Evolutionary conservation across 2,888 invertebrate genomes (phyloP).

Genomic region (Boloria euphrosyne): DNA sequence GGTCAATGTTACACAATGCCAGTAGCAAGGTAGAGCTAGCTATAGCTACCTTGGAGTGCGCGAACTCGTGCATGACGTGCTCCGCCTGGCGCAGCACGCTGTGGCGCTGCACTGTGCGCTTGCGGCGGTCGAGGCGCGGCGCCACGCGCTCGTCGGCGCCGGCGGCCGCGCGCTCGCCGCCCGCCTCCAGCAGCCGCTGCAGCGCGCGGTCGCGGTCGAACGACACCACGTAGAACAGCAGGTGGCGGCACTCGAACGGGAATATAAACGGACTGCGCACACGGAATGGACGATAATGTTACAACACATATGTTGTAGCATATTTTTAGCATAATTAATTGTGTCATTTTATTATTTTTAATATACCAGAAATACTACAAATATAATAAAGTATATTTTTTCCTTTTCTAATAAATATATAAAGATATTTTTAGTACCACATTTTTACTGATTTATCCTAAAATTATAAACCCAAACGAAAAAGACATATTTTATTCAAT

Average conservation of each 20-base stretch:
- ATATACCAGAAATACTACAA: no score
- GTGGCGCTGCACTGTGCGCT: slow-evolving; percentile 93
- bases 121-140: slow-evolving; percentile 95
- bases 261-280: slow-evolving; percentile 93
- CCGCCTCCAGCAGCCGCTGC: slow-evolving; percentile 95
- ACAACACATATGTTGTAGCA: no score
- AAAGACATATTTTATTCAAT: no score
- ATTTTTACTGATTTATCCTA: no score
- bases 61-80: slow-evolving; percentile 96
- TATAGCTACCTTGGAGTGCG: slow-evolving; percentile 86
- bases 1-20: no score
- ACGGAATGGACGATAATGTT: no score
- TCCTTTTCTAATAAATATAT: no score
- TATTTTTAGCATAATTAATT: no score
- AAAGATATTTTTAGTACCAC: no score
- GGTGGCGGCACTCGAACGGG: slow-evolving; percentile 98
- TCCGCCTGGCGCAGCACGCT: slow-evolving; percentile 97
- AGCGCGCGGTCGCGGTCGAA: slow-evolving; percentile 98
- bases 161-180: slow-evolving; percentile 88
- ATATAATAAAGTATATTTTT: no score
- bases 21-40: neutral
- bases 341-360: no score
- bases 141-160: slow-evolving; percentile 90
- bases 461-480: no score
- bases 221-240: slow-evolving; percentile 97